Conservation (phyloP, 2,888 invertebrate genomes). For the Papilio gigon region DNA sequence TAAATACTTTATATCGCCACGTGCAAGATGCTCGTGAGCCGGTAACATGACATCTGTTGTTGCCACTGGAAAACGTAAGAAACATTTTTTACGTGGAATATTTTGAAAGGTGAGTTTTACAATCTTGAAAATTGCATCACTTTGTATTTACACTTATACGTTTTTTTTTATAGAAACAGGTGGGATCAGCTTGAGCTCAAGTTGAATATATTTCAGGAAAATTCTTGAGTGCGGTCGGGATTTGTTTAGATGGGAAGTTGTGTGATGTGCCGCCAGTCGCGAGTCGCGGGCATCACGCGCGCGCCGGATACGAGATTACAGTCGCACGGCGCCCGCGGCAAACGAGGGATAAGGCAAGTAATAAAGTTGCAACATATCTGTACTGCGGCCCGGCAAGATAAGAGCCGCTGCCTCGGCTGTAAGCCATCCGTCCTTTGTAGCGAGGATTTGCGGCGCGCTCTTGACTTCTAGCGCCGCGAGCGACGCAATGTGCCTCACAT, state of each 20-base stretch:
- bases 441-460: constrained; percentile 50
- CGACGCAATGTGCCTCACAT: background rate
- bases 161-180: background rate
- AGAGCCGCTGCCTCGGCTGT: constrained; percentile 44
- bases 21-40: constrained; percentile 46
- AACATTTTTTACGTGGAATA: background rate
- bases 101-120: background rate
- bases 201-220: background rate
- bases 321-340: constrained; percentile 24
- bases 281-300: background rate
- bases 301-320: constrained; percentile 15
- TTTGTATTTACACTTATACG: background rate
- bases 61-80: background rate
- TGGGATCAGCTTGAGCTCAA: background rate
- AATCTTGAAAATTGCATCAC: background rate
- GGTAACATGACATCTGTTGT: constrained; percentile 17
- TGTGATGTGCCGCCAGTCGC: background rate
- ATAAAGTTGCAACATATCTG: constrained; percentile 46
- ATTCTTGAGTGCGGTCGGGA: constrained; percentile 1
- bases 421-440: constrained; percentile 47
- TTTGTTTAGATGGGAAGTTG: constrained; percentile 25
- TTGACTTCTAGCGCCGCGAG: constrained; percentile 32
- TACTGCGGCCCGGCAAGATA: constrained; percentile 42
- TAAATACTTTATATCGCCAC: constrained; percentile 58
- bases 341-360: constrained; percentile 38